Conservation (phyloP, 2,113 vertebrate species). For the Cairina moschata region DNA sequence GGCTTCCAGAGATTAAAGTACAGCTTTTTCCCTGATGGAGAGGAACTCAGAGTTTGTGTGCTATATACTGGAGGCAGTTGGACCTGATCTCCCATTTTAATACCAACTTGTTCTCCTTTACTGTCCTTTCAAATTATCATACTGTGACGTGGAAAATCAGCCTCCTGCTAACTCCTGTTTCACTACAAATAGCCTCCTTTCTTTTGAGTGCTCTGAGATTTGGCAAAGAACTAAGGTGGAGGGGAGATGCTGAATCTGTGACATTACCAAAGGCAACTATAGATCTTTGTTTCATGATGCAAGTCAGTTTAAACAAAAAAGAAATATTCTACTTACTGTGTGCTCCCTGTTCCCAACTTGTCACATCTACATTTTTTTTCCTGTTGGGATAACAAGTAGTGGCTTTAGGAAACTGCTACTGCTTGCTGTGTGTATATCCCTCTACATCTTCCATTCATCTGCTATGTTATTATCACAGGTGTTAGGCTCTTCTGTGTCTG, state of each 20-base stretch:
- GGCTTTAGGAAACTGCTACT: neutral
- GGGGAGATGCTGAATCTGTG: neutral
- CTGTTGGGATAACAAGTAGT: neutral
- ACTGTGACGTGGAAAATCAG: neutral
- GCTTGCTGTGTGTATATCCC: neutral
- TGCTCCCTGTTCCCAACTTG: neutral
- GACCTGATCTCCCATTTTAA: neutral
- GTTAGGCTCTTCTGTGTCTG: neutral
- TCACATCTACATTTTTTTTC: neutral
- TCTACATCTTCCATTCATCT: neutral
- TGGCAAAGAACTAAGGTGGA: neutral
- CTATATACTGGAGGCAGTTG: neutral
- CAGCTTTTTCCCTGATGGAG: neutral
- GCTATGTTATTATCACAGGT: neutral
- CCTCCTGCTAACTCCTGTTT: neutral
- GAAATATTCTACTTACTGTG: neutral
- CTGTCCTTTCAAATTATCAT: neutral
- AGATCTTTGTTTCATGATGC: neutral
- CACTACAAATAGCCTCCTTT: neutral
- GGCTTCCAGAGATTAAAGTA: neutral
- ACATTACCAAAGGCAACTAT: neutral
- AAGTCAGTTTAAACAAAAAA: neutral
- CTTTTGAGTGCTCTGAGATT: neutral
- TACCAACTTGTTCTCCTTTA: neutral
- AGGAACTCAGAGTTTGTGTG: neutral